Base-by-base conservation (phyloP, 2,113 vertebrate genomes). In the Alexandromys fortis region DNA sequence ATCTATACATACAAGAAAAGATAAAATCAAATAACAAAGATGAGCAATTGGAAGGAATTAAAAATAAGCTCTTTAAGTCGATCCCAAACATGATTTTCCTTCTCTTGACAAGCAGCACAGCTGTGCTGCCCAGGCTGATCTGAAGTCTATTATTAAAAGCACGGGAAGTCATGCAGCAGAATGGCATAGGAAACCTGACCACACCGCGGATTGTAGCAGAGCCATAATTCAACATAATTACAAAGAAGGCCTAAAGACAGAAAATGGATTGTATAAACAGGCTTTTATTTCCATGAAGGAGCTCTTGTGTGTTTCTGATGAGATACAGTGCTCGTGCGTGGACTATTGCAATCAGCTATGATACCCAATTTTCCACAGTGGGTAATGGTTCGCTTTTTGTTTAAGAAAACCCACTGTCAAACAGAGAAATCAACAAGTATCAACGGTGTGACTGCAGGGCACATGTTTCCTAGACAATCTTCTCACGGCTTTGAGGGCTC, bases 91-190 rank as follows among this genome's bases (percentile, higher is more conserved):
- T 55, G 38, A 58, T 78, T 75, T 87, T 42, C 93, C 91, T 92
- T 89, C 52, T 79, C 85, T 91, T 94, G n/a, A 91, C 73, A 91
- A 45, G 28, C 67, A 45, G 28, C 67, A 89, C 73, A 86, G 83
- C 55, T 65, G 55, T 86, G 26, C 49, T 94, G 55, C 70, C 73
- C 70, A 87, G 77, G 89, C 90, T 79, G 21, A 94, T 12, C 22
- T 83, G 49, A 96, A 89, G 38, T 87, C 75, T 67, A 95, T 96
- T 97, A 95, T 87, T 96, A 96, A 97, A 91, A 87, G 52, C 96
- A 95, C 12, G 79, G 45, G 63, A 89, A 87, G 52, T 76, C 65
- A 85, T 65, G 49, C 7, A 79, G 38, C 33, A 81, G 70, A 97
- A 94, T 91, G 75, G 14, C 90, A 91, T 1, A 94, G 82, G 87